Evolutionary conservation across 1,140 invertebrate genomes (phyloP), one percentile per base, ranked within the genome.

Genomic region (Drosophila arawakana): DNA sequence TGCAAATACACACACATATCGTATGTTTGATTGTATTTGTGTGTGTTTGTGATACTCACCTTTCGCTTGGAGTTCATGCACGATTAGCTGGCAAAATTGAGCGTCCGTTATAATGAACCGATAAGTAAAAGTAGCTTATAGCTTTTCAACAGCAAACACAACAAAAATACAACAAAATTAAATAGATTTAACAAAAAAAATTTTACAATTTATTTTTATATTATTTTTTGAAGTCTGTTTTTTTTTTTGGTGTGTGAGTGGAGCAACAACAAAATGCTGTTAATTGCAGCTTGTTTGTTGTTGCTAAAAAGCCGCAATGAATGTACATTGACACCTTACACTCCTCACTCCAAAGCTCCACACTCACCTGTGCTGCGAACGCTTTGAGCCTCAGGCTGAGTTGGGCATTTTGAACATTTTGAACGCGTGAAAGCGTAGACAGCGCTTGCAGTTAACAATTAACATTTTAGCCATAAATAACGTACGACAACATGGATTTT

Each of bases 51-150:
- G 46, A 65, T 35, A 37, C 39, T 44, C 57, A 82, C 83, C 80
- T 82, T 82, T 83, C 81, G 81, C 69, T 82, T 44, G 77, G 77
- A 61, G 83, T 88, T 80, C 83, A 89, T 89, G 84, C 77, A 80
- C 84, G 84, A 88, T 88, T 88, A 81, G 81, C 67, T 81, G 67
- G 81, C 81, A 78, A 84, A 74, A 55, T 65, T 74, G 52, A 52
- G 50, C 69, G 80, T 73, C 71, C 80, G 83, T 79, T 88, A 84
- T 89, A 88, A 80, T 80, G 77, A 88, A 80, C 80, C 80, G 84
- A 89, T 88, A 88, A 88, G 83, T 88, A 88, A 88, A 88, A 88
- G 83, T 88, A 88, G 83, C 83, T 88, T 88, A 89, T 62, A 76
- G 73, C 74, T 89, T 89, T 88, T 89, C 77, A 88, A 72, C 83